Base-by-base conservation (phyloP, 2,888 invertebrate species). In the Eupithecia subumbrata region DNA sequence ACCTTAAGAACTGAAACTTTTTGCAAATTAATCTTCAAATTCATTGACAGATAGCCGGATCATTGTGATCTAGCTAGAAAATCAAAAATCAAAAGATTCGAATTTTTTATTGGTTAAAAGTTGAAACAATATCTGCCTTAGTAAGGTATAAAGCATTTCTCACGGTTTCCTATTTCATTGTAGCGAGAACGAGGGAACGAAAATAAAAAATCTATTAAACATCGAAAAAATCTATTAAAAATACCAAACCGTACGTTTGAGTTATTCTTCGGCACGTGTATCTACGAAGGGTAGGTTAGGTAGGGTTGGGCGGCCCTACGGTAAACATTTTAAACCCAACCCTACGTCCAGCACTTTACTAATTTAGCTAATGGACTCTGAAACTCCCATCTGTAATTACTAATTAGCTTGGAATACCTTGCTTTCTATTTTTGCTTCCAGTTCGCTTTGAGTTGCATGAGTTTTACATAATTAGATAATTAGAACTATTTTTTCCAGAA, bases 301-400 rank as follows among this genome's bases (percentile, higher is more conserved):
- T 37, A 34, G 43, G 56, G 40, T 16, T 18, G 34, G n/a, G 40
- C 34, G 45, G 45, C 9, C 74, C 72, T 72, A 56, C 48, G 34
- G 63, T 67, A 74, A 77, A 77, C 77, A 74, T 74, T 74, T 76
- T 70, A 70, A 74, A n/a, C n/a, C 9, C 76, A 69, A 72, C 74
- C 76, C 76, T 72, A 45, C 63, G 48, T 11, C 25, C 60, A n/a
- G 60, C 45, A 52, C n/a, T 73, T 74, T 56, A 63, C 76, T 87
- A 88, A 89, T 89, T 87, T 83, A 79, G 82, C 81, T 90, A 89
- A 90, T 89, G 88, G 88, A 87, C 84, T 88, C 82, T 83, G 84
- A 82, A 85, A 85, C 82, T 85, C 79, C 79, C 80, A 81, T 83
- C 80, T 82, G 74, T 60, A 74, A 72, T 74, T 67, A 74, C 83